Base-by-base conservation (phyloP, 2,888 invertebrate genomes). In the Eubasilissa splendida region DNA sequence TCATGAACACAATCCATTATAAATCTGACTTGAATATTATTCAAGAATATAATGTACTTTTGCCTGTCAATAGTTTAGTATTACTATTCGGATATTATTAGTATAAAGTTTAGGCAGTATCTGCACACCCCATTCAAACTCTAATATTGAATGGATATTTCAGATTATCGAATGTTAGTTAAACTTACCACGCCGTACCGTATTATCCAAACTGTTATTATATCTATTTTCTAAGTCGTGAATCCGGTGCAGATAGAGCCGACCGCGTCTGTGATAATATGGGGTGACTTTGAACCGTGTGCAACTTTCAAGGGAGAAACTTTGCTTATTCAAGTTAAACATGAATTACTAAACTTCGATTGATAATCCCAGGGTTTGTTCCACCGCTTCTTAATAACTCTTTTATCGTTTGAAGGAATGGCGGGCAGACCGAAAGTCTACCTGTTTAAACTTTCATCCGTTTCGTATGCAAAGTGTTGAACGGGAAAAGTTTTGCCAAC, bases 241-340 rank as follows among this genome's bases (percentile, higher is more conserved):
- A n/a, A 58, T 50, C 58, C 59, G 52, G 50, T 14, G n/a, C 59
- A 42, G 58, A 76, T 54, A 66, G 56, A 77, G 9, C 56, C 71
- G 31, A 7, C 71, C 56, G 14, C 52, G 22, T 14, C 5, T 31
- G 65, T 65, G 65, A 59, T 76, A 63, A 63, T 63, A 63, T 31
- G 14, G 56, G n/a, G 22, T 1, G 59, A 54, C 31, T 68, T 22
- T 66, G 11, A 71, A 7, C 71, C 54, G 71, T 58, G 68, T 52
- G 59, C 79, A 70, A 79, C 66, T 79, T 79, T 59, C 68, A 71
- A 79, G 71, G 71, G 80, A 31, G 52, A 33, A 77, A 80, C 77
- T 80, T 77, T 74, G 54, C 56, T 77, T 77, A 80, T 80, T 74
- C 80, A 80, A 77, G 52, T 77, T 66, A 9, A 74, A 59, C 66